These are phyloP conservation scores for Polypterus bichir DNA, from an alignment of 2,113 vertebrate species.

Conservation along the genomic window DNA sequence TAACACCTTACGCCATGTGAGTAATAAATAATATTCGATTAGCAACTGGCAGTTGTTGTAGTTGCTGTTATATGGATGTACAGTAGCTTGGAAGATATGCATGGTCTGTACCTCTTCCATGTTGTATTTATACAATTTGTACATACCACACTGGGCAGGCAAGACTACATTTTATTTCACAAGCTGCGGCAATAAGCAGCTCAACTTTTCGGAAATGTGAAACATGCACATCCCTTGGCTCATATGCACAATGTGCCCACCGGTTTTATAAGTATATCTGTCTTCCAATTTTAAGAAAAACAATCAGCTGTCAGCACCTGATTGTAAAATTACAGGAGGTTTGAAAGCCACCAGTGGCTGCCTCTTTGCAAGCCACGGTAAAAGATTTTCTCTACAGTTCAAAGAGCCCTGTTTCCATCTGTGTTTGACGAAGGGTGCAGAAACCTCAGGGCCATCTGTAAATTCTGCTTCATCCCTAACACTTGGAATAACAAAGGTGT, in stretches of 20 bases:
- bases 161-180: no score
- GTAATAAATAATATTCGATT: no score
- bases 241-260: neutral
- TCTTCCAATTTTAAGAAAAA: conserved; percentile 9
- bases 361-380: conserved; percentile 48
- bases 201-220: neutral
- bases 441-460: conserved; percentile 85
- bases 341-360: conserved; percentile 47
- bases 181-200: neutral
- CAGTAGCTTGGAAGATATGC: no score
- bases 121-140: no score
- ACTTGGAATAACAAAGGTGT: conserved; percentile 98
- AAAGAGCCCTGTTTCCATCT: conserved; percentile 67
- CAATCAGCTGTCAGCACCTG: conserved; percentile 49
- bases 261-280: conserved; percentile 11
- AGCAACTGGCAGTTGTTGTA: no score
- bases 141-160: no score
- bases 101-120: no score
- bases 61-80: no score
- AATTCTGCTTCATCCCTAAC: conserved; percentile 79
- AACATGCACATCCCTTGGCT: neutral
- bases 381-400: conserved; percentile 69
- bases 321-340: conserved; percentile 56
- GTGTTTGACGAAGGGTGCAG: conserved; percentile 69
- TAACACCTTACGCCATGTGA: no score